These are phyloP conservation scores for Agrochola litura DNA, from an alignment of 2,888 invertebrate genomes.

Conservation along the genomic window DNA sequence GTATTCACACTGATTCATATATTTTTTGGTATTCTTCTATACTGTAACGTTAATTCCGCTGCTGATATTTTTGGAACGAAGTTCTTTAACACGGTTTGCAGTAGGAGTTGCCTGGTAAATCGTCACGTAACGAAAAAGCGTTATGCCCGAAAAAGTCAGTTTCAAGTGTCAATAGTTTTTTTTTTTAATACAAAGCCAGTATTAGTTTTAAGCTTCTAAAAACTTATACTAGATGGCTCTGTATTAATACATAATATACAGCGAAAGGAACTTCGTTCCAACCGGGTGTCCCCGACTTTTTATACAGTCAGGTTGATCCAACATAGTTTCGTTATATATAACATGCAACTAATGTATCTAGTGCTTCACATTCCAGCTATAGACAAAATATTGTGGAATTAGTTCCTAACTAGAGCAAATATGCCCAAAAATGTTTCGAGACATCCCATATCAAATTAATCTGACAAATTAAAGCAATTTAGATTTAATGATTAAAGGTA, in stretches of 20 bases:
- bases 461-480: conserved; percentile 12
- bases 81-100: too few relatives aligned
- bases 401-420: conserved; percentile 14
- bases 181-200: too few relatives aligned
- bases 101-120: too few relatives aligned
- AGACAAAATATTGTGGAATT: not conserved
- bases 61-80: conserved; percentile 1
- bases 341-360: conserved; percentile 23
- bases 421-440: conserved; percentile 15
- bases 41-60: not conserved
- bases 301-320: not conserved
- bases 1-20: not conserved
- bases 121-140: too few relatives aligned
- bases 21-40: conserved; percentile 7
- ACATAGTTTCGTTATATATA: not conserved
- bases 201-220: too few relatives aligned
- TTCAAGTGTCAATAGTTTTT: too few relatives aligned
- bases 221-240: too few relatives aligned
- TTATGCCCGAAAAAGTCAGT: too few relatives aligned
- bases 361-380: conserved; percentile 18
- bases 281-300: not conserved
- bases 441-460: not conserved
- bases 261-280: too few relatives aligned
- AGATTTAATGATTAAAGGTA: conserved; percentile 23
- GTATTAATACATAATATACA: too few relatives aligned